phyloP scores from a whole-genome alignment of 2,113 vertebrate genomes.

The Cheilinus undulatus region DNA sequence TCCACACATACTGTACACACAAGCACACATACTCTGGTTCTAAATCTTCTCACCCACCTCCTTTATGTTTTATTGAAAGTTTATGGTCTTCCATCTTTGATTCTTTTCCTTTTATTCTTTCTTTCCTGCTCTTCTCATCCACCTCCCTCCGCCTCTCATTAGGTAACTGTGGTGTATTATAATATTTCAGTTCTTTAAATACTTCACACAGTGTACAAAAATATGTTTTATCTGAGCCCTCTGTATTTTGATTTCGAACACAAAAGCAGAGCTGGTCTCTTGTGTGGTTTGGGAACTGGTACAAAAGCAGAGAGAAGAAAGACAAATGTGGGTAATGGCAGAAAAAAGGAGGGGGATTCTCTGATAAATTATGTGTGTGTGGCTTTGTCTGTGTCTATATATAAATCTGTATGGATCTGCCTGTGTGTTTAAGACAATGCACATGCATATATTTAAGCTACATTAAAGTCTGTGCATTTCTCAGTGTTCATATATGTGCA shows the following conservation, averaged over 20 bases:
- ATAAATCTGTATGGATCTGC: neutral
- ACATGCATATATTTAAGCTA: neutral
- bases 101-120: neutral
- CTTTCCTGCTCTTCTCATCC: constrained; percentile 10
- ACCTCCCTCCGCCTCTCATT: constrained; percentile 53
- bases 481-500: neutral
- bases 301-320: constrained; percentile 54
- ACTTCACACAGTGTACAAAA: constrained; percentile 69
- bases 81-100: constrained; percentile 24
- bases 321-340: constrained; percentile 64
- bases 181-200: constrained; percentile 76
- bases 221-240: constrained; percentile 70
- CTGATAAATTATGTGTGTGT: constrained; percentile 21
- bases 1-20: constrained; percentile 14
- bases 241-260: constrained; percentile 66
- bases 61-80: constrained; percentile 27
- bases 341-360: constrained; percentile 52
- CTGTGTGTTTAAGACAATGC: neutral
- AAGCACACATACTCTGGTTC: constrained; percentile 1
- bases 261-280: constrained; percentile 64
- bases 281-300: constrained; percentile 71
- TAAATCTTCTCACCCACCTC: constrained; percentile 29
- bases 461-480: neutral
- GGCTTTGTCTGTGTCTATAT: constrained; percentile 4
- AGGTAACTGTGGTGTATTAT: constrained; percentile 64